Conservation (phyloP, 2,113 vertebrate species). For the Paedocypris sp. region DNA sequence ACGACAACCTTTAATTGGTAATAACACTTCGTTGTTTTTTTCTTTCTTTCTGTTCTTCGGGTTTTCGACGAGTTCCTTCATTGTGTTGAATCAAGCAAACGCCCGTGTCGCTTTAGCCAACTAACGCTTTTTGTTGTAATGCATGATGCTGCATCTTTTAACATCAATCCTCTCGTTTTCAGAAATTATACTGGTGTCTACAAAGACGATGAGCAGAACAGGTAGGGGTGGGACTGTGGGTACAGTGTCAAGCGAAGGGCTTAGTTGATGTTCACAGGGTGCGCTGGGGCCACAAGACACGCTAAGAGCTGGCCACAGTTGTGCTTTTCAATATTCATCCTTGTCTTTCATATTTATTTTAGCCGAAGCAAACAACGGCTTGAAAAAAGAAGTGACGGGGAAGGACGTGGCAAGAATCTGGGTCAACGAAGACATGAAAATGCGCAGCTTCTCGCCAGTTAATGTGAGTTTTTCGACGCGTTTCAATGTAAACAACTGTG, state of each 20-base stretch:
- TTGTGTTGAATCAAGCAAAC: too few species aligned
- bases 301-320: not conserved
- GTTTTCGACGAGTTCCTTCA: too few species aligned
- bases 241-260: not conserved
- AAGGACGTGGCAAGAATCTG: slow-evolving; percentile 90
- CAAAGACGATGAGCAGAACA: slow-evolving; percentile 53
- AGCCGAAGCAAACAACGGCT: slow-evolving; percentile 89
- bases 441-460: slow-evolving; percentile 81
- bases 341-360: slow-evolving; percentile 36
- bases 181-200: slow-evolving; percentile 56
- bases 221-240: slow-evolving; percentile 36
- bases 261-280: slow-evolving; percentile 10
- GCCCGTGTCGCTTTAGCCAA: too few species aligned
- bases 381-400: slow-evolving; percentile 83
- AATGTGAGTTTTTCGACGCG: slow-evolving; percentile 56
- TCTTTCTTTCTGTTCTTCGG: too few species aligned
- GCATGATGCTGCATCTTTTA: not conserved
- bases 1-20: too few species aligned
- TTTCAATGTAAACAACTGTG: not conserved
- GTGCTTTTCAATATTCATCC: not conserved
- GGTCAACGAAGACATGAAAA: slow-evolving; percentile 82
- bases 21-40: not conserved
- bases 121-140: not conserved
- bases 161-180: slow-evolving; percentile 41
- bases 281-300: slow-evolving; percentile 1